Percentiles rank a stretch among this genome's conserved stretches.
phyloP scores from a whole-genome alignment of 2,113 vertebrate species.

The Lamprologus ornatipinnis region DNA sequence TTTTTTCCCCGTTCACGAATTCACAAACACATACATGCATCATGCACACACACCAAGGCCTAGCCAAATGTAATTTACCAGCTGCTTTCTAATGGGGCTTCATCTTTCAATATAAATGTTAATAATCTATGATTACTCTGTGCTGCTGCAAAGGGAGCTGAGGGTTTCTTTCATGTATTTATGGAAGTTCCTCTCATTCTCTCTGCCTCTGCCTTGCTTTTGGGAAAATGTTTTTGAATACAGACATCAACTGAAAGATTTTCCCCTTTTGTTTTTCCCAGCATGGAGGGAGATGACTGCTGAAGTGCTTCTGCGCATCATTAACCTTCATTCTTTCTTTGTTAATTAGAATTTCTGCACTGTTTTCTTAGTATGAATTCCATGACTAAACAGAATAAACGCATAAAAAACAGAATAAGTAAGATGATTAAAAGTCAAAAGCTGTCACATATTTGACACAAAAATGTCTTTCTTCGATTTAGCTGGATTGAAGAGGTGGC shows the following conservation, averaged over 20 bases:
- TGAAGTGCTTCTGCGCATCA: not conserved
- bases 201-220: not conserved
- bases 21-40: not conserved
- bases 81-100: slow-evolving; percentile 63
- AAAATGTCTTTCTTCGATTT: not conserved
- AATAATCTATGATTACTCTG: slow-evolving; percentile 63
- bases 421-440: not conserved
- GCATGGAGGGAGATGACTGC: not conserved
- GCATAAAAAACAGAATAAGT: not conserved
- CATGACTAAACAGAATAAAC: not conserved
- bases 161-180: slow-evolving; percentile 10
- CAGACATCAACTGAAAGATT: slow-evolving; percentile 15
- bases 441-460: not conserved
- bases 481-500: not conserved
- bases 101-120: slow-evolving; percentile 71
- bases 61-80: slow-evolving; percentile 55
- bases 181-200: not conserved
- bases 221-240: slow-evolving; percentile 11
- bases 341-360: not conserved
- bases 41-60: not conserved
- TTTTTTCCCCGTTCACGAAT: not conserved
- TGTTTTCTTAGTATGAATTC: not conserved
- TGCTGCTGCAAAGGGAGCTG: slow-evolving; percentile 6
- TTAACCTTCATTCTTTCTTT: not conserved
- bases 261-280: not conserved